Evolutionary conservation across 2,888 invertebrate species (phyloP).

Genomic region (Cataglyphis livida): DNA sequence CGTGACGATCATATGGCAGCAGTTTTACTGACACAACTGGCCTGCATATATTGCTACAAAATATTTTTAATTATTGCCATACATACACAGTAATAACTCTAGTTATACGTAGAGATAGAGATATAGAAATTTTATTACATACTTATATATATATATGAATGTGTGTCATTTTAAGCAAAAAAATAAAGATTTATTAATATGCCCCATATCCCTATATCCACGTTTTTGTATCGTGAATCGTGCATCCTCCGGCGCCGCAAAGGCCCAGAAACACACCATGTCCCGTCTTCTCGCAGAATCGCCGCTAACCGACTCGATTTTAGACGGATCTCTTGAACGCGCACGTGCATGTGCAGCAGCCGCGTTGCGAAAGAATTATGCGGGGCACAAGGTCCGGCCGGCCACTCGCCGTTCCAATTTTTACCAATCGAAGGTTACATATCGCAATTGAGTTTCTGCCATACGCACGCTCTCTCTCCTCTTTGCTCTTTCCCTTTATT

Average conservation of each 20-base stretch:
- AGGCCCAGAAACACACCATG: slow-evolving; percentile 49
- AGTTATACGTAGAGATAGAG: background rate
- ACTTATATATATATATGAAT: background rate
- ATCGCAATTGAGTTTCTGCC: slow-evolving; percentile 66
- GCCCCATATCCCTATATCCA: background rate
- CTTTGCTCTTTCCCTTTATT: background rate
- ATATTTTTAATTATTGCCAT: background rate
- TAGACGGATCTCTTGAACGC: slow-evolving; percentile 63
- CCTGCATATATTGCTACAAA: background rate
- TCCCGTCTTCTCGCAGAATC: slow-evolving; percentile 46
- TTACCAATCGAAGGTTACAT: slow-evolving; percentile 79
- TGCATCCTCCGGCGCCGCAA: background rate
- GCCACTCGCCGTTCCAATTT: slow-evolving; percentile 80
- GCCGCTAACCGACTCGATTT: slow-evolving; percentile 54
- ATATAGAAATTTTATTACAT: background rate
- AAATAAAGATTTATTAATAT: background rate
- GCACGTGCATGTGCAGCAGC: slow-evolving; percentile 60
- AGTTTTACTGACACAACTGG: slow-evolving; percentile 28
- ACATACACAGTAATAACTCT: background rate
- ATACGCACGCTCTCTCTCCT: slow-evolving; percentile 11
- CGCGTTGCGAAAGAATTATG: slow-evolving; percentile 78
- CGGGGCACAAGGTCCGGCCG: slow-evolving; percentile 80
- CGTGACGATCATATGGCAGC: slow-evolving; percentile 59
- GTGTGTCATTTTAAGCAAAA: background rate
- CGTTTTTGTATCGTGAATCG: background rate